phyloP scores from a whole-genome alignment of 2,113 vertebrate genomes.

The Laticauda colubrina region DNA sequence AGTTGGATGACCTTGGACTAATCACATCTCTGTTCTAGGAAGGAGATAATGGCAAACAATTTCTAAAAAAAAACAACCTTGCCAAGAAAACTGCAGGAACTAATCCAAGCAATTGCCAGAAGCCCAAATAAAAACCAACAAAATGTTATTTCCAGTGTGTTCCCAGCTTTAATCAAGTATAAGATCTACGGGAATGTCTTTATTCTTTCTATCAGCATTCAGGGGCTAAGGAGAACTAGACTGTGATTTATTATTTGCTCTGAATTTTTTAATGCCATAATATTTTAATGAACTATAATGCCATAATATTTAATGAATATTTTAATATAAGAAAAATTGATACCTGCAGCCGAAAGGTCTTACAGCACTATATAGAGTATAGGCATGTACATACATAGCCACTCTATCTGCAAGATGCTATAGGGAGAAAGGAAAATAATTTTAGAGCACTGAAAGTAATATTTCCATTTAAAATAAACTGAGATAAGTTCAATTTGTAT shows the following conservation, averaged over 20 bases:
- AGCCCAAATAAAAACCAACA: background rate
- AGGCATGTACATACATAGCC: constrained; percentile 97
- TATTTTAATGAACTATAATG: background rate
- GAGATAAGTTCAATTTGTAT: background rate
- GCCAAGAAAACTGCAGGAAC: background rate
- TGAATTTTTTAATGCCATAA: background rate
- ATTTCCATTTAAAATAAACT: background rate
- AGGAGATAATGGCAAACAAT: background rate
- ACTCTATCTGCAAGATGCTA: constrained; percentile 97
- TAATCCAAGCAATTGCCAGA: background rate
- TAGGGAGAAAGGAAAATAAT: background rate
- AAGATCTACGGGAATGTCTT: background rate
- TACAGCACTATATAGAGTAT: constrained; percentile 96
- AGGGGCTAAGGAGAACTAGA: background rate
- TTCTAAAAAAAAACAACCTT: background rate
- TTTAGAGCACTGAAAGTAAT: background rate
- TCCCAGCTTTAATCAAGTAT: background rate
- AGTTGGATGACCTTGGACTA: background rate
- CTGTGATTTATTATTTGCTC: background rate
- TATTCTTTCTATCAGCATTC: background rate
- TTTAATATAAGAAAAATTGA: constrained; percentile 36
- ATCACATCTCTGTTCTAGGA: background rate
- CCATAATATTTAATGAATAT: background rate
- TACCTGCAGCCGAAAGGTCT: constrained; percentile 98
- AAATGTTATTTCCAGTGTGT: background rate